Percentiles rank a stretch among this genome's conserved stretches.
phyloP scores from a whole-genome alignment of 2,797 vertebrate genomes.

The Xenentodon cancila region DNA sequence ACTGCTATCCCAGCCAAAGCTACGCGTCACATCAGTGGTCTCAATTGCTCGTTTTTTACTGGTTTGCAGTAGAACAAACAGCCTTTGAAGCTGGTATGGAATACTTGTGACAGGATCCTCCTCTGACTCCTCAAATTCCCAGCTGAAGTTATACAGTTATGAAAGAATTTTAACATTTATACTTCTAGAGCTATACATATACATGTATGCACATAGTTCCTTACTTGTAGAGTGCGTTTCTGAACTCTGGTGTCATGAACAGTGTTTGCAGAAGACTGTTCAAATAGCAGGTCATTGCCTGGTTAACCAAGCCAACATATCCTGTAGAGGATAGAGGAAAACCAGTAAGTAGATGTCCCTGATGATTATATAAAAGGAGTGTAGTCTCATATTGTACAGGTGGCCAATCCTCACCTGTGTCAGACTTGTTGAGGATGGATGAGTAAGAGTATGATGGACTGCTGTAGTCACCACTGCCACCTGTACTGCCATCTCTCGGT shows the following conservation, averaged over 20 bases:
- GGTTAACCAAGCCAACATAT: constrained; percentile 98
- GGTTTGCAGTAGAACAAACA: constrained; percentile 97
- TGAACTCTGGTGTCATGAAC: constrained; percentile 99
- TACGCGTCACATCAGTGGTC: constrained; percentile 97
- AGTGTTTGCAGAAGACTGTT: constrained; percentile 98
- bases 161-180: not conserved
- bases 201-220: constrained; percentile 39
- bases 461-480: constrained; percentile 92
- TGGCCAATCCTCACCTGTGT: constrained; percentile 87
- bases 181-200: not conserved
- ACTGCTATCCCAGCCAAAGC: constrained; percentile 99
- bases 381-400: not conserved
- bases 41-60: constrained; percentile 99
- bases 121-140: constrained; percentile 98
- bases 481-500: constrained; percentile 89
- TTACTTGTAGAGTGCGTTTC: constrained; percentile 99
- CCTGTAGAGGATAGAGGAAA: constrained; percentile 75
- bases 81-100: constrained; percentile 96
- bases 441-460: constrained; percentile 96
- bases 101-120: constrained; percentile 97
- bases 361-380: not conserved
- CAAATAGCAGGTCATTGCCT: constrained; percentile 99
- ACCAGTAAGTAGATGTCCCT: not conserved
- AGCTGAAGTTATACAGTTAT: constrained; percentile 76
- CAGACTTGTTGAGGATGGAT: constrained; percentile 96